A percentile compares a stretch with the other conserved stretches of the same genome.
Evolutionary conservation across 2,888 invertebrate genomes (phyloP).

Genomic region (Hirtodrosophila alboralis): DNA sequence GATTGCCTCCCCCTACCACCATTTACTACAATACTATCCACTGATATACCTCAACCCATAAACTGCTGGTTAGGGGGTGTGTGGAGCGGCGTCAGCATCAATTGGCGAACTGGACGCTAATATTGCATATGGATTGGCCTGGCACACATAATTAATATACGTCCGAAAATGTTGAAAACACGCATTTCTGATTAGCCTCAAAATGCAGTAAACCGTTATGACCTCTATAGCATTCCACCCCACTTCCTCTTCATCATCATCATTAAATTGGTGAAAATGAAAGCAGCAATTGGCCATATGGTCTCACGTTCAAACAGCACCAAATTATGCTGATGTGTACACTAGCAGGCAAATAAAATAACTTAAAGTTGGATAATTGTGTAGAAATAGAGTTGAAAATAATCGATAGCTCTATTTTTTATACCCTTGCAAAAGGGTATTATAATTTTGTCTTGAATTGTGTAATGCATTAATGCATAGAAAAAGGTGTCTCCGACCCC

Average conservation of each 20-base stretch:
- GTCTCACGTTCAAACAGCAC: slow-evolving; percentile 33
- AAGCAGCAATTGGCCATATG: slow-evolving; percentile 8
- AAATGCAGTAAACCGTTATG: slow-evolving; percentile 59
- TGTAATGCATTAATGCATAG: too few relatives aligned
- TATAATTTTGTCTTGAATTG: too few relatives aligned
- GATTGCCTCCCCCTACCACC: slow-evolving; percentile 36
- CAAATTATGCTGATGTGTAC: slow-evolving; percentile 22
- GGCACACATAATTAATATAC: slow-evolving; percentile 48
- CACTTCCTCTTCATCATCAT: slow-evolving; percentile 31
- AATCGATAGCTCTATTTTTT: too few relatives aligned
- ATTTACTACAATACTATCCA: too few relatives aligned
- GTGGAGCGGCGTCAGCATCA: slow-evolving; percentile 19
- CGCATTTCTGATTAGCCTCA: slow-evolving; percentile 58
- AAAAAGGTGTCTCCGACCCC: too few relatives aligned
- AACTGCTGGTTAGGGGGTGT: too few relatives aligned
- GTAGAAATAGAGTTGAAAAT: too few relatives aligned
- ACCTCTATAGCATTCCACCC: not conserved
- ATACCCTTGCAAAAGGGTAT: too few relatives aligned
- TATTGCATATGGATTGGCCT: slow-evolving; percentile 50
- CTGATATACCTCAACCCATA: slow-evolving; percentile 12
- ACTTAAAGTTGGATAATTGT: too few relatives aligned
- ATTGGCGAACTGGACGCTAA: slow-evolving; percentile 21
- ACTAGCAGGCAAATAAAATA: slow-evolving; percentile 4
- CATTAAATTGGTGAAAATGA: slow-evolving; percentile 23
- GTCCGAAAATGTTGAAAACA: slow-evolving; percentile 43